These are phyloP conservation scores for Agapostemon virescens DNA, from an alignment of 2,888 invertebrate species.

Conservation along the genomic window DNA sequence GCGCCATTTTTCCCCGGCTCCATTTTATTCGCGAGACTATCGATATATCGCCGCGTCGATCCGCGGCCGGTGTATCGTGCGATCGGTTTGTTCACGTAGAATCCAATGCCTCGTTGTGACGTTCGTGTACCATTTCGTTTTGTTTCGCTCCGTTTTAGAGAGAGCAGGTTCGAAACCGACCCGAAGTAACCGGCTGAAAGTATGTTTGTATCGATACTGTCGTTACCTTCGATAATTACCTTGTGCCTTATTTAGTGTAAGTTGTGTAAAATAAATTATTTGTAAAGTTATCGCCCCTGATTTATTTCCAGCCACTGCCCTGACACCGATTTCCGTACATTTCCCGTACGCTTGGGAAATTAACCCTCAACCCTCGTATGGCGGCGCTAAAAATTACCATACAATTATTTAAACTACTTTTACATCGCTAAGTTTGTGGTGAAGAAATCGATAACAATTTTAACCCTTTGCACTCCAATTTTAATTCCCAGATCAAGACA, in stretches of 20 bases:
- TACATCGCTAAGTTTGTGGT: too few species aligned
- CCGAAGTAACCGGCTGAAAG: slow-evolving; percentile 38
- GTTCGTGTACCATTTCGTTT: slow-evolving; percentile 20
- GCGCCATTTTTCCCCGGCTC: not conserved
- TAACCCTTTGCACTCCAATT: too few species aligned
- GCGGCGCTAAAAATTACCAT: too few species aligned
- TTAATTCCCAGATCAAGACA: too few species aligned
- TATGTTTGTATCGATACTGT: slow-evolving; percentile 56
- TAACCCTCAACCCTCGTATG: too few species aligned
- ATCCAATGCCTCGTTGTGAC: slow-evolving; percentile 37
- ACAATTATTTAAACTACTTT: too few species aligned
- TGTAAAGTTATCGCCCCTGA: slow-evolving; percentile 56
- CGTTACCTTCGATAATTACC: slow-evolving; percentile 61
- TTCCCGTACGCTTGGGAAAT: too few species aligned
- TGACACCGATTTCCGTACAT: too few species aligned
- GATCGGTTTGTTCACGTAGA: slow-evolving; percentile 45
- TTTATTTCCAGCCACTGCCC: too few species aligned
- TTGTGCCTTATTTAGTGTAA: slow-evolving; percentile 69
- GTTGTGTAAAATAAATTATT: slow-evolving; percentile 76
- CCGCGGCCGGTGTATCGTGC: not conserved
- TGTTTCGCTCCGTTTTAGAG: slow-evolving; percentile 24
- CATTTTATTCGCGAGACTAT: slow-evolving; percentile 11
- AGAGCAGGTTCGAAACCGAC: slow-evolving; percentile 35
- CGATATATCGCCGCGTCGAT: slow-evolving; percentile 11
- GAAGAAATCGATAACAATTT: too few species aligned